A percentile compares a stretch with the other conserved stretches of the same genome.
Evolutionary conservation across 2,113 vertebrate species (phyloP).

Genomic region (Phoenicopterus ruber): DNA sequence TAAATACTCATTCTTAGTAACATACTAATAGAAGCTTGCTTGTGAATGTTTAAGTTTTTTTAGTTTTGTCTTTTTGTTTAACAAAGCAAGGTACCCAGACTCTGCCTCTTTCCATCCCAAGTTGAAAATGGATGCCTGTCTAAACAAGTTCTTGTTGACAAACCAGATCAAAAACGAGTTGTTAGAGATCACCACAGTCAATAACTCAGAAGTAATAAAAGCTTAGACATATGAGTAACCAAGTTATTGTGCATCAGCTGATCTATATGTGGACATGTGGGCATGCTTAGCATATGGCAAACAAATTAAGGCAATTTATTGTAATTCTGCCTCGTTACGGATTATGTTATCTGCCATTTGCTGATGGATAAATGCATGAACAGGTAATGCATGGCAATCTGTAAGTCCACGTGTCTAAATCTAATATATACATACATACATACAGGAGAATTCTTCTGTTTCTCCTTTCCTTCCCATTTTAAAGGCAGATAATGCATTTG

Average conservation of each 20-base stretch:
- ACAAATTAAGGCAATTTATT: constrained; percentile 11
- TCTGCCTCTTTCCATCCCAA: background rate
- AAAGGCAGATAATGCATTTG: background rate
- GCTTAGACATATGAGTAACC: constrained; percentile 7
- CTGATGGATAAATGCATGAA: background rate
- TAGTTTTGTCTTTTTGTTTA: background rate
- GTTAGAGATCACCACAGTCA: background rate
- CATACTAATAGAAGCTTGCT: background rate
- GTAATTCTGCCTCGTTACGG: background rate
- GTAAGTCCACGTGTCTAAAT: background rate
- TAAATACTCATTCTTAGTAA: background rate
- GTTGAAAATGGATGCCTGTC: background rate
- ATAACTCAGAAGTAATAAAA: background rate
- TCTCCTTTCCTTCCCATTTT: background rate
- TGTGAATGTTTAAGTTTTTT: background rate
- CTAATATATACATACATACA: background rate
- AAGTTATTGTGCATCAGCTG: constrained; percentile 12
- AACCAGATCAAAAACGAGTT: background rate
- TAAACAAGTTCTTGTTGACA: background rate
- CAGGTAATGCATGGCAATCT: background rate
- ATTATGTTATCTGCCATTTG: background rate
- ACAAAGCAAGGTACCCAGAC: background rate
- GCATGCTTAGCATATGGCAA: constrained; percentile 37
- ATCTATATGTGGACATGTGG: constrained; percentile 20
- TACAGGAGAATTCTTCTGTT: background rate